Base-by-base conservation (phyloP, 2,113 vertebrate genomes). In the Tragelaphus scriptus region DNA sequence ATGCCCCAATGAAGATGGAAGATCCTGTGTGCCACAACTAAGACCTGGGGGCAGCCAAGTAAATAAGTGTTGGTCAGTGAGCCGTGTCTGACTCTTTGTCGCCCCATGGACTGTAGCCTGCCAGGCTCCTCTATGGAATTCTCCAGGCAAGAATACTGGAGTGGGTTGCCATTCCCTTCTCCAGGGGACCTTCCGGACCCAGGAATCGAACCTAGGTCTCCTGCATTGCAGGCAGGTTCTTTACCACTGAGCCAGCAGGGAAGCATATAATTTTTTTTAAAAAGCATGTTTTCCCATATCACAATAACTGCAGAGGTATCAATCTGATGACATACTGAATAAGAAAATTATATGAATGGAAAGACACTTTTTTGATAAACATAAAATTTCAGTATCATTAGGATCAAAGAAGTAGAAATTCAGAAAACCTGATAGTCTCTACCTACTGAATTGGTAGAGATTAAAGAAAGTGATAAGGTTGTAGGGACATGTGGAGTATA, bases 401-500 rank as follows among this genome's bases (percentile, higher is more conserved):
- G 25, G 77, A 77, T 90, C 58, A 23, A 82, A 90, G 30, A 59
- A 71, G 2, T 30, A 87, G 3, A 84, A 79, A 75, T 94, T 68
- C 25, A 5, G 32, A 68, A 81, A 65, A 89, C 25, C 56, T 47
- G 16, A 16, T 13, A 28, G 1, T 85, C 14, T 81, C 19, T 88
- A 55, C 53, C 56, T 82, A 28, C n/a, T 58, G 36, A 84, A 86
- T 56, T 90, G n/a, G 21, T 26, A 17, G 58, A 86, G 32, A 85
- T 75, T 8, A 40, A 40, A 49, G 65, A 30, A 65, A 55, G 59
- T 65, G 36, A 49, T n/a, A 61, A 47, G 13, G 30, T 13, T 90
- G 1, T 32, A 56, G 23, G 40, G 32, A 85, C 14, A 68, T 0
- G 2, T 5, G 2, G 3, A 40, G 6, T 55, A 0, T 81, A 61